Evolutionary conservation across 2,888 invertebrate species (phyloP), one percentile per base, ranked within the genome.

Genomic region (Beris morrisii): DNA sequence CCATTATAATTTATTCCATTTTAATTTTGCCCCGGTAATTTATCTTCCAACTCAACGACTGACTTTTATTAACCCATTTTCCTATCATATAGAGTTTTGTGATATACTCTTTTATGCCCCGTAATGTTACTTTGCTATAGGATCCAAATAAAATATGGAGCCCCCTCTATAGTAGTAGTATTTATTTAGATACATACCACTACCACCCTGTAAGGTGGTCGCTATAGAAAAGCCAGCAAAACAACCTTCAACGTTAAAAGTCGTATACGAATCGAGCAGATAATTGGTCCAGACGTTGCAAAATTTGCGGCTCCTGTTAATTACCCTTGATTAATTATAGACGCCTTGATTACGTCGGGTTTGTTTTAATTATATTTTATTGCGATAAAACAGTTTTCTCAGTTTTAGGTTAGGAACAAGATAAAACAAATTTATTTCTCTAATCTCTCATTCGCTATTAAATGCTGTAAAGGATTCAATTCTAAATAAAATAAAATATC

Each of bases 221-320:
- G 38, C 38, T 38, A 38, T 5, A 38, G 5, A 38, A 38, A 38
- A 38, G 38, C 38, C 38, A 38, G 9, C 38, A 38, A 9, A 7
- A 15, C 28, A 13, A 52, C 22, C 11, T 54, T 4, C 32, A 30
- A 7, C 9, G 9, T 38, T 38, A 38, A 38, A 38, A 38, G 52
- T 61, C 61, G 32, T 57, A 64, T 68, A 68, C 64, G 63, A 68
- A 68, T 68, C 63, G 65, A 59, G 43, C 13, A 69, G 59, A 67
- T 73, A 73, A 73, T 73, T 73, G 72, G 70, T 70, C 64, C 64
- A 70, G 72, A 72, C 71, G 70, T 70, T 71, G 70, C 70, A 71
- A 72, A 73, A 73, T 72, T 72, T 72, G 72, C 70, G 73, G 73
- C 71, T 69, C 67, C 64, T 70, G 69, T 70, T 69, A 72, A 72